Conservation (phyloP, 2,888 invertebrate species). For the Amiota mariae region DNA sequence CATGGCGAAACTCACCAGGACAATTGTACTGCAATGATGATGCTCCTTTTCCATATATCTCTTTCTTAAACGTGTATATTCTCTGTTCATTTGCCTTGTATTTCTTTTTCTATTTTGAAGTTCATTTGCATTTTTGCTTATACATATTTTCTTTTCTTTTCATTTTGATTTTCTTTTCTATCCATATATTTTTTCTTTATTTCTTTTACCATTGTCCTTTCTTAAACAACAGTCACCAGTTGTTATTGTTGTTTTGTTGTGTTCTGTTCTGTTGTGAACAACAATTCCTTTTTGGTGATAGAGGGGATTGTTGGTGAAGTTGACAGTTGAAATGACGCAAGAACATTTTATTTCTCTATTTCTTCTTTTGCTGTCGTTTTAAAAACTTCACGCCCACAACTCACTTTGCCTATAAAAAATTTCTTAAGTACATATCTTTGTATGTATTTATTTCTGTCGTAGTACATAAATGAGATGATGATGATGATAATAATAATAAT, state of each 20-base stretch:
- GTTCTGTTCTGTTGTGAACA: neutral
- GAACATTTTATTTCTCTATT: conserved; percentile 61
- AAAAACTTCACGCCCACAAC: conserved; percentile 31
- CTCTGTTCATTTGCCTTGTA: too few relatives aligned
- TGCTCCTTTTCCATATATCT: too few relatives aligned
- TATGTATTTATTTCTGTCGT: too few relatives aligned
- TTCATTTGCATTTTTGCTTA: conserved; percentile 28
- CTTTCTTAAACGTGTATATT: too few relatives aligned
- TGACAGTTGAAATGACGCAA: conserved; percentile 42
- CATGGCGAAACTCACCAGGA: too few relatives aligned
- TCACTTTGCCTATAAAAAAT: neutral
- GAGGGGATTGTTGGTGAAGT: neutral
- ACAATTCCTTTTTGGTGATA: conserved; percentile 17
- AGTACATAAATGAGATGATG: conserved; percentile 22
- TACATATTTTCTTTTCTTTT: neutral
- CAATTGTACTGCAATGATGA: too few relatives aligned
- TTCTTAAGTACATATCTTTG: conserved; percentile 40
- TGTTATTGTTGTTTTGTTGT: conserved; percentile 3
- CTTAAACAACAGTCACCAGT: neutral
- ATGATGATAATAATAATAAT: conserved; percentile 1
- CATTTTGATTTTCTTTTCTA: neutral
- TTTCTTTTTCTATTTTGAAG: conserved; percentile 41
- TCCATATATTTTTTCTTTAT: neutral
- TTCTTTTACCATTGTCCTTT: conserved; percentile 3
- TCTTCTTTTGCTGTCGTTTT: conserved; percentile 42